phyloP scores from a whole-genome alignment of 1,140 invertebrate species.

The Campoletis sonorensis region DNA sequence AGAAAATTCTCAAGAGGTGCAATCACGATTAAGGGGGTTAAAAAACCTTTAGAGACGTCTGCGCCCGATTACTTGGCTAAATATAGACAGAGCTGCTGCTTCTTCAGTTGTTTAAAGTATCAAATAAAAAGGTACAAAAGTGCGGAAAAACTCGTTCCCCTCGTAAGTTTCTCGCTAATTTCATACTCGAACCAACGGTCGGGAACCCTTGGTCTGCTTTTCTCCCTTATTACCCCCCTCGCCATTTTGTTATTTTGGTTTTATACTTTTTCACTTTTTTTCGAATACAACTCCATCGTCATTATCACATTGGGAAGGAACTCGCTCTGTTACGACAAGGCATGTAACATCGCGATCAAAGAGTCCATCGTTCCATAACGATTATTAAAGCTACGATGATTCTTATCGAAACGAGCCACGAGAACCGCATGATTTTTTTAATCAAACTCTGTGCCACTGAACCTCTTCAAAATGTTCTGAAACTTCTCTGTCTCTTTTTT shows the following conservation, averaged over 20 bases:
- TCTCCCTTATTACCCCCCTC: background rate
- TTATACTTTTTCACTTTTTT: background rate
- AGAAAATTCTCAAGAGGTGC: background rate
- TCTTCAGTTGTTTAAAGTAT: background rate
- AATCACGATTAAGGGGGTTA: background rate
- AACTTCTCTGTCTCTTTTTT: no score
- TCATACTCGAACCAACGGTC: background rate
- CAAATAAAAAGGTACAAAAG: background rate
- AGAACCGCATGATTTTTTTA: background rate
- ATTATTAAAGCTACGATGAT: background rate
- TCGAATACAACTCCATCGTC: background rate
- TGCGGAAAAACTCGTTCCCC: background rate
- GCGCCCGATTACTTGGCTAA: constrained; percentile 40
- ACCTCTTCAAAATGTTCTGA: background rate
- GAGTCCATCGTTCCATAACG: background rate
- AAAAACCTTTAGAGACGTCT: constrained; percentile 31
- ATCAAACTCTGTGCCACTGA: background rate
- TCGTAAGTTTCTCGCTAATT: background rate
- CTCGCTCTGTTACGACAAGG: background rate
- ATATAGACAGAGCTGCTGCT: constrained; percentile 23
- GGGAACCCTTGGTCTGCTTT: background rate
- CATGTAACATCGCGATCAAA: background rate
- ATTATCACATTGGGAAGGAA: constrained; percentile 8
- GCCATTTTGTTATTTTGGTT: background rate
- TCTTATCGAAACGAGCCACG: background rate